phyloP scores from a whole-genome alignment of 2,113 vertebrate species.

The Amia ocellicauda region DNA sequence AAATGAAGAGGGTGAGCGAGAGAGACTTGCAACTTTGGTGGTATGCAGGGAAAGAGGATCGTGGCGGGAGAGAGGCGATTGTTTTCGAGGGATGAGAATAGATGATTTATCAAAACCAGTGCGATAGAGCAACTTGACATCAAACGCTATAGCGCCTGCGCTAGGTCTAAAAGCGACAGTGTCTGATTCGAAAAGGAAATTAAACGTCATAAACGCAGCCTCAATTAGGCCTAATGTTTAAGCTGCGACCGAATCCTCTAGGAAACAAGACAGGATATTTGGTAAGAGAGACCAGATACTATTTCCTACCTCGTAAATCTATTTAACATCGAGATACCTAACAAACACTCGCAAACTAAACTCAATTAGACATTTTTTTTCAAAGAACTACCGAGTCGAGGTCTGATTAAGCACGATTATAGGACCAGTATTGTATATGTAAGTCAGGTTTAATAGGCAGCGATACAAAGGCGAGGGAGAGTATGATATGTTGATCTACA shows the following conservation, averaged over 20 bases:
- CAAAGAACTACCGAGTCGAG: neutral
- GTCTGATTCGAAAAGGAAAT: conserved; percentile 53
- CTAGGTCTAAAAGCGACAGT: conserved; percentile 36
- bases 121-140: conserved; percentile 18
- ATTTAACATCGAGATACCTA: conserved; percentile 16
- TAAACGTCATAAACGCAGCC: conserved; percentile 60
- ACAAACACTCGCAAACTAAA: neutral
- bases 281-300: conserved; percentile 56
- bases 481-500: no score
- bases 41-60: neutral
- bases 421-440: no score
- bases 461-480: no score
- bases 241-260: conserved; percentile 52
- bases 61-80: neutral
- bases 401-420: conserved; percentile 12
- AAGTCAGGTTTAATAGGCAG: no score
- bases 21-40: neutral
- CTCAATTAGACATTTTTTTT: conserved; percentile 15
- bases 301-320: conserved; percentile 12
- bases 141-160: conserved; percentile 30
- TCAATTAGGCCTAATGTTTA: conserved; percentile 54
- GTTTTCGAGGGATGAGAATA: neutral
- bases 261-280: conserved; percentile 52
- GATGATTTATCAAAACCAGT: neutral
- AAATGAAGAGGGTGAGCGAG: neutral